A percentile compares a stretch with the other conserved stretches of the same genome.
Evolutionary conservation across 2,888 invertebrate genomes (phyloP).

Genomic region (Lasioglossum morio): DNA sequence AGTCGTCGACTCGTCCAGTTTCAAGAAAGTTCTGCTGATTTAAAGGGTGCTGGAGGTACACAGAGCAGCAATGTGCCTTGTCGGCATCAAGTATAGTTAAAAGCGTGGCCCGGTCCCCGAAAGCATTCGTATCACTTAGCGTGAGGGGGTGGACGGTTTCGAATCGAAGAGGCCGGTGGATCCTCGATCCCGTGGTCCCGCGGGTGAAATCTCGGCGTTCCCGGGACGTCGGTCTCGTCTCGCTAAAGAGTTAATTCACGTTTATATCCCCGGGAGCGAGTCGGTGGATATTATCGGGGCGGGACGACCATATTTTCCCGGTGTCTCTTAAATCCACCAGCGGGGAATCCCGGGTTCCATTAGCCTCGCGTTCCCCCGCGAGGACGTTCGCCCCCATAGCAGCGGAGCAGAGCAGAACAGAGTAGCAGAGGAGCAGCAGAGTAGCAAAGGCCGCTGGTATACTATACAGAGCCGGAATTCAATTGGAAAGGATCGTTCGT

Average conservation of each 20-base stretch:
- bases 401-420: background rate
- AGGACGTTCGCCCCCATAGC: background rate
- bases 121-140: conserved; percentile 82
- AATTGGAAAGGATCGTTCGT: conserved; percentile 1
- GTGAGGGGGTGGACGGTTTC: background rate
- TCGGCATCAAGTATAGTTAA: conserved; percentile 78
- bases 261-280: conserved; percentile 56
- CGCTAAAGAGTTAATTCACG: conserved; percentile 69
- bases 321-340: conserved; percentile 36
- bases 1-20: background rate
- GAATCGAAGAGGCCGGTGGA: conserved; percentile 7
- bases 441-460: background rate
- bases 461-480: background rate
- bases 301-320: conserved; percentile 55
- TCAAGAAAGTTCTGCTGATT: background rate
- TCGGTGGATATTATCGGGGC: conserved; percentile 51
- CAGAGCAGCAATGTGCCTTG: background rate
- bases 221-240: conserved; percentile 23
- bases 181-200: conserved; percentile 21
- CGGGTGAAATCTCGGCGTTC: conserved; percentile 23
- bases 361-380: conserved; percentile 20
- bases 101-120: conserved; percentile 67
- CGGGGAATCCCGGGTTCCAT: conserved; percentile 43
- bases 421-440: background rate
- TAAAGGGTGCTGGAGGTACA: background rate